Percentiles rank a stretch among this genome's conserved stretches.
These are phyloP conservation scores for Psilopsiagon aymara DNA, from an alignment of 2,113 vertebrate species.

Conservation along the genomic window DNA sequence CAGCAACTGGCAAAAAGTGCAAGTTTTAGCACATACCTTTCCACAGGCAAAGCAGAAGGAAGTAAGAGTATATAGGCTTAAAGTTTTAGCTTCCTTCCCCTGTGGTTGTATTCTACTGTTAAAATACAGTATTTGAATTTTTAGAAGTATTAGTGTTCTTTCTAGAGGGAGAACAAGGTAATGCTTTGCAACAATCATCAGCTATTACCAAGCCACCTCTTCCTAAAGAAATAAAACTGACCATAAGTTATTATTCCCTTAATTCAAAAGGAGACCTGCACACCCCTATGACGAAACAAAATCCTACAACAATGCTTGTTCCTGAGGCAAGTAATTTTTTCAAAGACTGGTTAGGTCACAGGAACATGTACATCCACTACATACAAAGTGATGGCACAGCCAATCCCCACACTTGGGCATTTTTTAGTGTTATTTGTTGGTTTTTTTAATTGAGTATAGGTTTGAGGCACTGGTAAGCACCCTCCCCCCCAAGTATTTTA, in stretches of 20 bases:
- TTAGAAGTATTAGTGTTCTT: neutral
- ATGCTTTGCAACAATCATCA: neutral
- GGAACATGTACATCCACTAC: neutral
- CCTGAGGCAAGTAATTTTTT: neutral
- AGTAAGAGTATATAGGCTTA: neutral
- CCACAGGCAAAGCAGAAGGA: neutral
- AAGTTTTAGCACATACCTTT: neutral
- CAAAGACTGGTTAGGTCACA: neutral
- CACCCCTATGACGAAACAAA: neutral
- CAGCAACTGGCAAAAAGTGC: neutral
- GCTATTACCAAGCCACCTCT: neutral
- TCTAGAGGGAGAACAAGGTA: neutral
- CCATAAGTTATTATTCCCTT: neutral
- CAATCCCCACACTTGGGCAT: neutral
- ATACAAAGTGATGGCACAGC: neutral
- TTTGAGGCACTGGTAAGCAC: neutral
- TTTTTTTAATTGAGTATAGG: neutral
- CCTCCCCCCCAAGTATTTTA: neutral
- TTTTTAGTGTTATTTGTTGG: neutral
- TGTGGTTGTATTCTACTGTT: neutral
- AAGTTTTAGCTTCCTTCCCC: constrained; percentile 1
- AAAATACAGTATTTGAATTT: neutral
- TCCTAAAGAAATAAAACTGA: neutral
- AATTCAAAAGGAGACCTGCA: neutral
- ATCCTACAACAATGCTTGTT: neutral